phyloP scores from a whole-genome alignment of 2,797 vertebrate genomes.

The Enteromius fasciolatus region DNA sequence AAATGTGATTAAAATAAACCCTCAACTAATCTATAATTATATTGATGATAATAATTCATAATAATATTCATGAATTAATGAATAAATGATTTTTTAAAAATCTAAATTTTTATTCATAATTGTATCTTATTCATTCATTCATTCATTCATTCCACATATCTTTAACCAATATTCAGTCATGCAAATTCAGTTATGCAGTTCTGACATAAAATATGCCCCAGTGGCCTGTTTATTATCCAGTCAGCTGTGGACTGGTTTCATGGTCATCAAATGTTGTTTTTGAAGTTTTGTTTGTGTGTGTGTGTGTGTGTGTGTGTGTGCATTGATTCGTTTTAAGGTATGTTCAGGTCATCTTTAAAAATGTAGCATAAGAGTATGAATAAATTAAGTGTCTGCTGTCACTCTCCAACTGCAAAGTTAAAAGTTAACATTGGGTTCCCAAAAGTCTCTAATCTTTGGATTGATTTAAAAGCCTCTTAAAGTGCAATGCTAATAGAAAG shows the following conservation, averaged over 20 bases:
- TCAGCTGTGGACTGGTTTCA: background rate
- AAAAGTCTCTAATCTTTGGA: constrained; percentile 39
- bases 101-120: background rate
- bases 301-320: background rate
- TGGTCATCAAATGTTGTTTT: background rate
- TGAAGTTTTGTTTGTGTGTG: background rate
- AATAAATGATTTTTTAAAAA: background rate
- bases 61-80: background rate
- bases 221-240: background rate
- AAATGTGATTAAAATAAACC: background rate
- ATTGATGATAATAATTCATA: too few species aligned
- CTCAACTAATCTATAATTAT: background rate
- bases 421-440: constrained; percentile 31
- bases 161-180: background rate
- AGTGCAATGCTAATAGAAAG: constrained; percentile 45
- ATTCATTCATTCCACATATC: background rate
- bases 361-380: background rate
- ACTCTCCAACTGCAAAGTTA: constrained; percentile 21
- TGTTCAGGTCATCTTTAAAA: background rate
- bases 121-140: background rate
- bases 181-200: background rate
- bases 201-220: background rate
- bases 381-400: constrained; percentile 5
- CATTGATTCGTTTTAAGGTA: background rate
- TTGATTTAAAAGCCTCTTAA: constrained; percentile 54